Conservation (phyloP, 2,888 invertebrate species). For the Tinea semifulvella region DNA sequence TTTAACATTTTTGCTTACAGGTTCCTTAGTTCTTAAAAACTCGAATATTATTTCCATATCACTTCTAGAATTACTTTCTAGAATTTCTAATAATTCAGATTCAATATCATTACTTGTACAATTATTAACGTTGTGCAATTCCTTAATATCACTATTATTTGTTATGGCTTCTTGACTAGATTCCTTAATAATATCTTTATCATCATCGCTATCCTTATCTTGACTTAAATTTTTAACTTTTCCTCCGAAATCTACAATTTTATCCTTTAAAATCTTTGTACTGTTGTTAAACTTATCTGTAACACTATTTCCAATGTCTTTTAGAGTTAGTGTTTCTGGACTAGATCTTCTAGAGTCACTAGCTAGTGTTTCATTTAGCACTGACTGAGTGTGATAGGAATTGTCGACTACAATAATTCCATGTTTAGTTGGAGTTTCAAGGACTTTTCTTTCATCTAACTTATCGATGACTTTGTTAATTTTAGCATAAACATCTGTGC, state of each 20-base stretch:
- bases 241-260: constrained; percentile 61
- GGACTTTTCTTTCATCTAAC: constrained; percentile 45
- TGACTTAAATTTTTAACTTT: constrained; percentile 50
- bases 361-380: constrained; percentile 29
- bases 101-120: constrained; percentile 47
- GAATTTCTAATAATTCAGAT: constrained; percentile 48
- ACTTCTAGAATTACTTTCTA: constrained; percentile 50
- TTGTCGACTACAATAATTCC: constrained; percentile 68
- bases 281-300: constrained; percentile 60
- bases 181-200: constrained; percentile 52
- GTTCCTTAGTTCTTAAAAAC: constrained; percentile 46
- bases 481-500: constrained; percentile 27
- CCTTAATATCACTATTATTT: constrained; percentile 36
- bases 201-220: constrained; percentile 35
- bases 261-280: constrained; percentile 62
- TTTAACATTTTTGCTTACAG: constrained; percentile 48
- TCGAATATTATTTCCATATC: constrained; percentile 53
- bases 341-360: constrained; percentile 46
- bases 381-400: constrained; percentile 40
- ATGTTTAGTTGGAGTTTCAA: constrained; percentile 56
- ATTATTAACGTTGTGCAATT: constrained; percentile 51
- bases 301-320: constrained; percentile 57
- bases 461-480: constrained; percentile 43
- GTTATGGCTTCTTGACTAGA: constrained; percentile 51
- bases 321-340: constrained; percentile 56